These are phyloP conservation scores for Dioctria rufipes DNA, from an alignment of 2,888 invertebrate genomes.

Conservation along the genomic window DNA sequence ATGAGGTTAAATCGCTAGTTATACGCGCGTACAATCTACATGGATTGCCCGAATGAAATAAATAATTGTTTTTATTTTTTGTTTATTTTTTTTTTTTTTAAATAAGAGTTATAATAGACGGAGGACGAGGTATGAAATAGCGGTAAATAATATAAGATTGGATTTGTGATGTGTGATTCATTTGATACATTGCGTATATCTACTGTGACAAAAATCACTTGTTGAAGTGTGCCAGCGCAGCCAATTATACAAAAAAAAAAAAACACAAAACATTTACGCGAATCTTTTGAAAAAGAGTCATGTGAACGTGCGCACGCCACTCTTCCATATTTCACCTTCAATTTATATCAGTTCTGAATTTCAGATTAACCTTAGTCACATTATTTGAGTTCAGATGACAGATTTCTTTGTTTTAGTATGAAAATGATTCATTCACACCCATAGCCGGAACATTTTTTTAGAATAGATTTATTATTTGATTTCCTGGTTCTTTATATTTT, in stretches of 20 bases:
- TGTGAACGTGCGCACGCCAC: no score
- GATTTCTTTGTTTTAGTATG: conserved; percentile 25
- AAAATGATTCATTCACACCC: conserved; percentile 44
- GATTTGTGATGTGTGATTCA: conserved; percentile 1
- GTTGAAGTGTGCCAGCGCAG: background rate
- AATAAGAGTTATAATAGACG: background rate
- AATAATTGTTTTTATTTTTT: background rate
- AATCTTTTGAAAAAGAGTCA: no score
- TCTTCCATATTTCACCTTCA: no score
- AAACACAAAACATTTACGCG: no score
- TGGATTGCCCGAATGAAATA: background rate
- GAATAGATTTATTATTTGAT: conserved; percentile 20
- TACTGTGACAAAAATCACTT: background rate
- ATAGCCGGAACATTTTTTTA: conserved; percentile 7
- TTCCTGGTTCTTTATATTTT: conserved; percentile 41
- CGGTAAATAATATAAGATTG: no score
- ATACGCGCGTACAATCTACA: background rate
- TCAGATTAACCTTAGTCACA: conserved; percentile 7
- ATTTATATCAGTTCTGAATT: conserved; percentile 17
- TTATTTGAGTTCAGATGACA: background rate
- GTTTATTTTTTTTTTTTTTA: background rate
- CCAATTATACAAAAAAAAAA: background rate
- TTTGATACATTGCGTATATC: background rate
- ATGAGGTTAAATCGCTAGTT: conserved; percentile 18
- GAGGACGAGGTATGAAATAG: no score